These are phyloP conservation scores for Tetrao urogallus DNA, from an alignment of 2,113 vertebrate species.

Conservation along the genomic window DNA sequence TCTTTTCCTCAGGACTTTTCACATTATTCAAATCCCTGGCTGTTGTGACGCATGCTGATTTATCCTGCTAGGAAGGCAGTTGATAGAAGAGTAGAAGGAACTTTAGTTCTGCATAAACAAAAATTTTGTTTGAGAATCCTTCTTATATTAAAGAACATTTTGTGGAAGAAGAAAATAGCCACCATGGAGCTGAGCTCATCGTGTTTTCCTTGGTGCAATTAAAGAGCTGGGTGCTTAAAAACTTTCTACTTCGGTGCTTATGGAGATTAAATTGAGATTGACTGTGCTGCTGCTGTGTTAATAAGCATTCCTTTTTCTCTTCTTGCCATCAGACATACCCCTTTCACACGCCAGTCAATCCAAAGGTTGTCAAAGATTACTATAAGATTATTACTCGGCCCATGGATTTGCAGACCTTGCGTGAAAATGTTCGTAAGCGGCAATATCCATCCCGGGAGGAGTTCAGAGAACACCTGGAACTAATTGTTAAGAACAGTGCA, in stretches of 20 bases:
- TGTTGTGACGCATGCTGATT: background rate
- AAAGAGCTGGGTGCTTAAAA: background rate
- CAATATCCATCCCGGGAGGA: conserved; percentile 95
- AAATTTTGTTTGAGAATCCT: background rate
- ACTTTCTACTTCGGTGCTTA: background rate
- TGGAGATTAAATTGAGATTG: background rate
- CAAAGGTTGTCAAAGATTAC: conserved; percentile 97
- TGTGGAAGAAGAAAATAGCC: background rate
- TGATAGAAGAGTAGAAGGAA: background rate
- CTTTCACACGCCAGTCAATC: conserved; percentile 96
- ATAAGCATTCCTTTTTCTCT: background rate
- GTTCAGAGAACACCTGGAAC: conserved; percentile 93
- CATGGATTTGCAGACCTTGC: conserved; percentile 96
- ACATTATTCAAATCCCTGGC: background rate
- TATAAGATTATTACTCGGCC: conserved; percentile 97
- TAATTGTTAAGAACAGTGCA: conserved; percentile 95
- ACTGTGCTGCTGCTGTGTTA: background rate
- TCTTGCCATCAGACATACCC: conserved; percentile 87
- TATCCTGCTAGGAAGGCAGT: background rate
- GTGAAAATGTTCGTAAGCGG: conserved; percentile 95
- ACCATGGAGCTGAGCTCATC: accelerated
- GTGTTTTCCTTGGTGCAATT: background rate
- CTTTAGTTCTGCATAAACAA: accelerated
- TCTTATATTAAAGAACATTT: background rate
- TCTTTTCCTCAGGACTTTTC: background rate